phyloP scores from a whole-genome alignment of 2,797 vertebrate genomes.

The Knipowitschia caucasica region DNA sequence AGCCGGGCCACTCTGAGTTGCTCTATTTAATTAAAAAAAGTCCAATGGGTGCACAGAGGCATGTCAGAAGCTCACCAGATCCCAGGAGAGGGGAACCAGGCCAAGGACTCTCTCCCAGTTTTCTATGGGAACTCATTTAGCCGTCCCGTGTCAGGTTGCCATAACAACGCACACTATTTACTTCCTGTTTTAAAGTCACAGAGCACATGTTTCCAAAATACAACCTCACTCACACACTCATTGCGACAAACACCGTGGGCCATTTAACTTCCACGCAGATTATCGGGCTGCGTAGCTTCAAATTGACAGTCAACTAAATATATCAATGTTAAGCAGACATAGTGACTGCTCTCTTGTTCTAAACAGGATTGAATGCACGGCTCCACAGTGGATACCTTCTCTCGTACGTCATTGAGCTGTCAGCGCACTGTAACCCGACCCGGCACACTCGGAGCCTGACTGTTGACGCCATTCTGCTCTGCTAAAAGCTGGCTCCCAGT shows the following conservation, averaged over 20 bases:
- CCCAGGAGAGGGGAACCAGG: constrained; percentile 52
- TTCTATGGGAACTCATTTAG: constrained; percentile 59
- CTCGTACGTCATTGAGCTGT: constrained; percentile 38
- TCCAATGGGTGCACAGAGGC: constrained; percentile 59
- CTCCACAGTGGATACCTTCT: constrained; percentile 39
- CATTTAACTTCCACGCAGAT: not conserved
- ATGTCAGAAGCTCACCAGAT: constrained; percentile 55
- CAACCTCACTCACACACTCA: constrained; percentile 9
- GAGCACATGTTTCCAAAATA: constrained; percentile 52
- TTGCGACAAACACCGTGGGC: constrained; percentile 3
- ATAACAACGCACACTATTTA: constrained; percentile 76
- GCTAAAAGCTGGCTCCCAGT: constrained; percentile 7
- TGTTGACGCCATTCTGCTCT: constrained; percentile 25
- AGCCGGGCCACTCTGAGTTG: constrained; percentile 38
- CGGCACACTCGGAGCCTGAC: constrained; percentile 24
- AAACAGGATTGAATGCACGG: constrained; percentile 23
- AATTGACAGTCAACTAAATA: constrained; percentile 6
- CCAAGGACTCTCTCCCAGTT: constrained; percentile 40
- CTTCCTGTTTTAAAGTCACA: constrained; percentile 61
- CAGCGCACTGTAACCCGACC: constrained; percentile 24
- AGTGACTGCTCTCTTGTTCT: constrained; percentile 14
- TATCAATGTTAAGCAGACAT: constrained; percentile 16
- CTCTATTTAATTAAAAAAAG: constrained; percentile 68
- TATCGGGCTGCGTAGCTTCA: not conserved
- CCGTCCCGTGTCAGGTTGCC: constrained; percentile 57